Conservation (phyloP, 2,888 invertebrate genomes). For the Drosophila kuntzei region DNA sequence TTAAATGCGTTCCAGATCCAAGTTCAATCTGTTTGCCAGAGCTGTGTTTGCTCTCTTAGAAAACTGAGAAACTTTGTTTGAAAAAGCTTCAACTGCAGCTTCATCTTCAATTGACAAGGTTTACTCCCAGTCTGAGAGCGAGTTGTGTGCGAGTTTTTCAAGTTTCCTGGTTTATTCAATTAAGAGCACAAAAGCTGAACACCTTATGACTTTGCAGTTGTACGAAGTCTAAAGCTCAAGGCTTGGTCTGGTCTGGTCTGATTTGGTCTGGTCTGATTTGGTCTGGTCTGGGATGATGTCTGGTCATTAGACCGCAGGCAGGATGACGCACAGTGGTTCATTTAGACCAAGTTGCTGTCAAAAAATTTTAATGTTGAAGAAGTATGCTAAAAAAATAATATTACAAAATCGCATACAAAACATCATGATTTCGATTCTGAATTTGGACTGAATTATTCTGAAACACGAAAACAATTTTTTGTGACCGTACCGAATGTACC, state of each 20-base stretch:
- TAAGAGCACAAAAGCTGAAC: slow-evolving; percentile 39
- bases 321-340: neutral
- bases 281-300: slow-evolving; percentile 10
- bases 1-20: neutral
- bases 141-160: neutral
- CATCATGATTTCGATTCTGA: no score
- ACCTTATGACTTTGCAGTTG: slow-evolving; percentile 30
- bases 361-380: neutral
- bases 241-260: neutral
- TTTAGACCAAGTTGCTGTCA: neutral
- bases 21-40: slow-evolving; percentile 6
- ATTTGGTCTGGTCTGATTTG: slow-evolving; percentile 16
- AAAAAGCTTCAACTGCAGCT: neutral
- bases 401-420: no score
- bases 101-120: neutral
- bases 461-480: no score
- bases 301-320: slow-evolving; percentile 28
- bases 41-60: neutral
- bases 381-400: no score
- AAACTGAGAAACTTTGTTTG: slow-evolving; percentile 1
- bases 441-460: no score
- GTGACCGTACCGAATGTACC: no score
- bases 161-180: slow-evolving; percentile 45
- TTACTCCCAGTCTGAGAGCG: neutral
- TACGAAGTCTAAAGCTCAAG: slow-evolving; percentile 9